Percentiles rank a stretch among this genome's conserved stretches.
Evolutionary conservation across 2,797 vertebrate genomes (phyloP).

Genomic region (Lateolabrax maculatus): DNA sequence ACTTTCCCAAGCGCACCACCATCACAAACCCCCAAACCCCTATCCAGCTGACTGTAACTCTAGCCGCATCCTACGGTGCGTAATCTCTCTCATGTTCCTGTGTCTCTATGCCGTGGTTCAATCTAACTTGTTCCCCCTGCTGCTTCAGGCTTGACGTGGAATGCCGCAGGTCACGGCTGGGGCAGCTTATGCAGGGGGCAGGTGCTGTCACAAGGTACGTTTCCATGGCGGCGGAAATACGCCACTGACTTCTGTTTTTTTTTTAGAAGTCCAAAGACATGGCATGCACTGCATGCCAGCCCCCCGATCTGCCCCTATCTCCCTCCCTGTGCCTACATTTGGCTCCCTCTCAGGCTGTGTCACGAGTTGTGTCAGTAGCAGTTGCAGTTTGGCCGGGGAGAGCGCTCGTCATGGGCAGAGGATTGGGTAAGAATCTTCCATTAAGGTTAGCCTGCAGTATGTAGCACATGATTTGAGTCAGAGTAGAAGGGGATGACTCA

Average conservation of each 20-base stretch:
- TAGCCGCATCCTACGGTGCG: constrained; percentile 62
- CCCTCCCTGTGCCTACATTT: constrained; percentile 66
- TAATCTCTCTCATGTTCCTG: constrained; percentile 75
- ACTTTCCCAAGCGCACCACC: constrained; percentile 64
- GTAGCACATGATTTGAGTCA: constrained; percentile 76
- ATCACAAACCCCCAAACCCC: constrained; percentile 48
- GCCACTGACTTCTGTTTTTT: constrained; percentile 52
- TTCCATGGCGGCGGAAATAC: constrained; percentile 75
- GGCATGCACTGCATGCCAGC: constrained; percentile 42
- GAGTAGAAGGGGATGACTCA: constrained; percentile 67
- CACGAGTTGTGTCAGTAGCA: constrained; percentile 75
- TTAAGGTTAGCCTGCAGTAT: constrained; percentile 71
- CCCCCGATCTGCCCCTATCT: constrained; percentile 29
- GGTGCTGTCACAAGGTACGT: constrained; percentile 76
- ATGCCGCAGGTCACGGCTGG: constrained; percentile 75
- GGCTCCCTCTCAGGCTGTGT: constrained; percentile 72
- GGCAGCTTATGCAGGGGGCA: constrained; percentile 57
- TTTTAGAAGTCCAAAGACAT: constrained; percentile 59
- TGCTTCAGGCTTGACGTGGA: constrained; percentile 69
- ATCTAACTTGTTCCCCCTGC: constrained; percentile 47
- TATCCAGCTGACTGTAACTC: constrained; percentile 74
- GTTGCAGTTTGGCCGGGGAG: constrained; percentile 67
- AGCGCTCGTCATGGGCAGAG: constrained; percentile 62
- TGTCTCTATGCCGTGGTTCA: constrained; percentile 47
- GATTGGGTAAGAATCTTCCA: constrained; percentile 74